A percentile compares a stretch with the other conserved stretches of the same genome.
phyloP scores from a whole-genome alignment of 2,888 invertebrate genomes.

The Atrina japonica region DNA sequence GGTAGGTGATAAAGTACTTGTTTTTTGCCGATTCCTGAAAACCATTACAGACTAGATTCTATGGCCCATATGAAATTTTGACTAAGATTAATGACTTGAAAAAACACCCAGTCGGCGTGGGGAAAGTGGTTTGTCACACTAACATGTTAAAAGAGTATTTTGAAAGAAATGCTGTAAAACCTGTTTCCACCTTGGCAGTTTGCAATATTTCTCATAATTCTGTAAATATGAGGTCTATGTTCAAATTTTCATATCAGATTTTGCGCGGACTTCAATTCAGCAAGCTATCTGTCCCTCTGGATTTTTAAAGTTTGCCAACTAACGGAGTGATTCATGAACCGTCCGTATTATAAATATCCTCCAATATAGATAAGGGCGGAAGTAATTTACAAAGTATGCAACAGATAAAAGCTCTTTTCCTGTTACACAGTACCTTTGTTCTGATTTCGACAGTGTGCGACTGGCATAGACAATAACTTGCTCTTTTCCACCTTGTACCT shows the following conservation, averaged over 20 bases:
- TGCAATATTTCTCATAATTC: too few relatives aligned
- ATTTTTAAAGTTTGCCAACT: constrained; percentile 35
- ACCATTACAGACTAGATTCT: too few relatives aligned
- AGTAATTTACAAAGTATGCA: constrained; percentile 29
- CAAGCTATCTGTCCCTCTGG: constrained; percentile 36
- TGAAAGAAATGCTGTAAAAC: too few relatives aligned
- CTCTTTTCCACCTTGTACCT: constrained; percentile 38
- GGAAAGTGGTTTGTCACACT: too few relatives aligned
- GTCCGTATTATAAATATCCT: constrained; percentile 35
- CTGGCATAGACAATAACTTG: constrained; percentile 44
- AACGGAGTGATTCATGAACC: constrained; percentile 42
- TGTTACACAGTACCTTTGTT: constrained; percentile 43
- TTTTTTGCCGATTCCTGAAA: too few relatives aligned
- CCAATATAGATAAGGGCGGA: constrained; percentile 42
- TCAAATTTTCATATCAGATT: constrained; percentile 18
- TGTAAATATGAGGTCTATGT: too few relatives aligned
- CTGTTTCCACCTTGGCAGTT: too few relatives aligned
- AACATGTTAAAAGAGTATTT: too few relatives aligned
- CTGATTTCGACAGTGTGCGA: constrained; percentile 29
- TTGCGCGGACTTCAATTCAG: constrained; percentile 24
- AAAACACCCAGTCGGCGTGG: too few relatives aligned
- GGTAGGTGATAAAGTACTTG: too few relatives aligned
- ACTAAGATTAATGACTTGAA: too few relatives aligned
- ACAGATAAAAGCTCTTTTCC: constrained; percentile 43
- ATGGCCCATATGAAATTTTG: too few relatives aligned